Evolutionary conservation across 2,888 invertebrate genomes (phyloP).

Genomic region (Cryptocheilus praepositus): DNA sequence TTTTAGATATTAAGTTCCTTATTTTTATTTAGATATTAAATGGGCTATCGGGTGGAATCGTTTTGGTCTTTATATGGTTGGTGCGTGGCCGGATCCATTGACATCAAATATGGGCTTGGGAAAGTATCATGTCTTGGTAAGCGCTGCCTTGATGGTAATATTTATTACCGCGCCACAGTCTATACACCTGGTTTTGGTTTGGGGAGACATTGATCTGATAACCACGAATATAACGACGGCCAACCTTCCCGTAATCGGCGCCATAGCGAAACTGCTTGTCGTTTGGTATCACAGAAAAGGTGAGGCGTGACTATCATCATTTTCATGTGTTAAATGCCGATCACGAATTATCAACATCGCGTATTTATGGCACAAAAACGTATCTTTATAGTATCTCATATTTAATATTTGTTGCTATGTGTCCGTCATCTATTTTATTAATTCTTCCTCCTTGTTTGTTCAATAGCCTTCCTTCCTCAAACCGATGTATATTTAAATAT

Average conservation of each 20-base stretch:
- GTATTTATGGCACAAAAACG: too few species aligned
- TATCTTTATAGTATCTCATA: too few species aligned
- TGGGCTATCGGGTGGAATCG: conserved; percentile 44
- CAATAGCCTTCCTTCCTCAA: too few species aligned
- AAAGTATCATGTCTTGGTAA: conserved; percentile 15
- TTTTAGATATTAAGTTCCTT: background rate
- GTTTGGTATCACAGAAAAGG: too few species aligned
- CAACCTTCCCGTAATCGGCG: conserved; percentile 13
- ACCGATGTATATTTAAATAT: too few species aligned
- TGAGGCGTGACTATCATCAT: too few species aligned
- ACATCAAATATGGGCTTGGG: background rate
- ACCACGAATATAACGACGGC: conserved; percentile 26
- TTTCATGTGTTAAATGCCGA: too few species aligned
- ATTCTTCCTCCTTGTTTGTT: too few species aligned
- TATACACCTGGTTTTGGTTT: conserved; percentile 25
- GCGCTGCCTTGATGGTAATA: background rate
- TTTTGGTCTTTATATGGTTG: conserved; percentile 38
- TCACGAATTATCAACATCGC: too few species aligned
- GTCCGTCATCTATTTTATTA: too few species aligned
- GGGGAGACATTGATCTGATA: conserved; percentile 34
- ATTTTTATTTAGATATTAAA: conserved; percentile 34
- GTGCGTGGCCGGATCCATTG: conserved; percentile 50
- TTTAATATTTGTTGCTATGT: too few species aligned
- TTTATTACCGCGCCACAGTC: conserved; percentile 39
- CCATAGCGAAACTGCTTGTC: conserved; percentile 25